Percentiles rank a stretch among this genome's conserved stretches.
Evolutionary conservation across 2,113 vertebrate genomes (phyloP).

Genomic region (Eonycteris spelaea): DNA sequence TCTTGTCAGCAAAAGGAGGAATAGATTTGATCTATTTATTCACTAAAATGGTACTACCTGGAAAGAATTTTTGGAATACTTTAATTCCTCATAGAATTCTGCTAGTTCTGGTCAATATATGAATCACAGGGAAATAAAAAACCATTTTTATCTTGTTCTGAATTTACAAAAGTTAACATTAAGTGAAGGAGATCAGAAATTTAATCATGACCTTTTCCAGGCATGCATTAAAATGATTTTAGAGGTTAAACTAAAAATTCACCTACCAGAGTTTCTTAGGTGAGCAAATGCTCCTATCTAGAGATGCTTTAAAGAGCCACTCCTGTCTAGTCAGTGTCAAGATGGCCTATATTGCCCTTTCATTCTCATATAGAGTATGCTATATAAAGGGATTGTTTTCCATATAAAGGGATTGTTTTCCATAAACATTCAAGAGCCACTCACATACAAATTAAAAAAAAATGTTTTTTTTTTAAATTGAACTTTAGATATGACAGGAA

Average conservation of each 20-base stretch:
- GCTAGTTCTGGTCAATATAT: slow-evolving; percentile 24
- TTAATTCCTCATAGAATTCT: slow-evolving; percentile 7
- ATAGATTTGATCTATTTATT: slow-evolving; percentile 49
- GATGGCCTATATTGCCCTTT: not conserved
- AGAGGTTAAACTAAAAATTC: not conserved
- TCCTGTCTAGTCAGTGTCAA: not conserved
- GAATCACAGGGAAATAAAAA: not conserved
- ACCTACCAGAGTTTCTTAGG: not conserved
- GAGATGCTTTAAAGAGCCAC: not conserved
- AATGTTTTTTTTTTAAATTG: not conserved
- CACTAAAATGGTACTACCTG: slow-evolving; percentile 18
- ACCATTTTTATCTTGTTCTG: not conserved
- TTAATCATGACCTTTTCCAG: slow-evolving; percentile 9
- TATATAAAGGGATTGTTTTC: not conserved
- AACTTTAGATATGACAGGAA: slow-evolving; percentile 2
- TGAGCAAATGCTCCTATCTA: not conserved
- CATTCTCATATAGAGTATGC: not conserved
- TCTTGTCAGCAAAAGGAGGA: slow-evolving; percentile 16
- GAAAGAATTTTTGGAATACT: slow-evolving; percentile 16
- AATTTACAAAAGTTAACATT: slow-evolving; percentile 5
- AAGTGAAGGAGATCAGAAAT: not conserved
- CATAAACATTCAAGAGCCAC: not conserved
- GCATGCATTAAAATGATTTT: not conserved
- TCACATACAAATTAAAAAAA: not conserved
- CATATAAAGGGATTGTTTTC: not conserved